Evolutionary conservation across 2,888 invertebrate species (phyloP).

Genomic region (Chalcosyrphus nemorum): DNA sequence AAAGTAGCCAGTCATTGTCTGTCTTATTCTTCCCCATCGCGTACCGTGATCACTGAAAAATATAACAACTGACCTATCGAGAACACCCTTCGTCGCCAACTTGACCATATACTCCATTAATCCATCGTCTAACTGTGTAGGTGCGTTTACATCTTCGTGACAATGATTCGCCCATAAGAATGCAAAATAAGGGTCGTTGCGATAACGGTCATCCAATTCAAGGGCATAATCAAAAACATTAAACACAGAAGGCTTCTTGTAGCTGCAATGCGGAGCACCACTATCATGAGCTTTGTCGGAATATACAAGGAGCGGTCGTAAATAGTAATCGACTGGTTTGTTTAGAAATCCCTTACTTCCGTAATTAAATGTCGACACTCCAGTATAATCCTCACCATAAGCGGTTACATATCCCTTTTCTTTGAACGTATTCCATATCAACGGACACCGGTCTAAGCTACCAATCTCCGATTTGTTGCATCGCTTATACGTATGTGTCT

Average conservation of each 20-base stretch:
- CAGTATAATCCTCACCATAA: not conserved
- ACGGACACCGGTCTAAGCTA: not conserved
- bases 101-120: no score
- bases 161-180: not conserved
- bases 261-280: not conserved
- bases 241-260: not conserved
- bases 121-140: not conserved
- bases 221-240: not conserved
- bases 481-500: not conserved
- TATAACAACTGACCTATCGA: not conserved
- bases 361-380: not conserved
- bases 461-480: not conserved
- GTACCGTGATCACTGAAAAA: not conserved
- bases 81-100: not conserved
- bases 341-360: not conserved
- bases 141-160: not conserved
- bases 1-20: not conserved
- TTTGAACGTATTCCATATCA: not conserved
- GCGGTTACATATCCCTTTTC: not conserved
- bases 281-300: no score
- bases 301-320: not conserved
- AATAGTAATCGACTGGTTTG: not conserved
- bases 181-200: not conserved
- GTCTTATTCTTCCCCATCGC: not conserved
- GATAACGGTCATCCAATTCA: not conserved